Conservation (phyloP, 2,888 invertebrate species). For the Ophion slaviceki region DNA sequence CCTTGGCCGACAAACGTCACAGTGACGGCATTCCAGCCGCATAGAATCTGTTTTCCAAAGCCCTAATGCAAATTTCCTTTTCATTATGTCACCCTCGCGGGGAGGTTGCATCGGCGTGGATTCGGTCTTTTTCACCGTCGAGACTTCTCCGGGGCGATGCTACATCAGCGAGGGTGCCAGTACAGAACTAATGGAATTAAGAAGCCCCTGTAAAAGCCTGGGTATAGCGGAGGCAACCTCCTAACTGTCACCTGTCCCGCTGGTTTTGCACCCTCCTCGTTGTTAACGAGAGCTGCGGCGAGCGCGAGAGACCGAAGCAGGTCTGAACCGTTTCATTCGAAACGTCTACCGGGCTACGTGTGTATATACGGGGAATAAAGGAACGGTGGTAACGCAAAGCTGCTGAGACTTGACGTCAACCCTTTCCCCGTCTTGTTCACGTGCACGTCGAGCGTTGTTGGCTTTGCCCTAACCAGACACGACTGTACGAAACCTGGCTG, state of each 20-base stretch:
- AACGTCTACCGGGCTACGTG: slow-evolving; percentile 65
- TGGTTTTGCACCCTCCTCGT: slow-evolving; percentile 51
- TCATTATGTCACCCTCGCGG: not conserved
- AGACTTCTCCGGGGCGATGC: slow-evolving; percentile 21
- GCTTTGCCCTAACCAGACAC: slow-evolving; percentile 78
- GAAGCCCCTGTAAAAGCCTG: slow-evolving; percentile 77
- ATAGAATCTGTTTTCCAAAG: not conserved
- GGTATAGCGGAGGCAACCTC: slow-evolving; percentile 78
- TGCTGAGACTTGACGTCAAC: slow-evolving; percentile 64
- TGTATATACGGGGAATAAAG: slow-evolving; percentile 21
- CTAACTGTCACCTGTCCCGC: slow-evolving; percentile 78
- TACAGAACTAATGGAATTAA: slow-evolving; percentile 82
- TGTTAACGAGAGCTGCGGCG: slow-evolving; percentile 13
- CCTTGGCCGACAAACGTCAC: not conserved
- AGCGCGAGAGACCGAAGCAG: slow-evolving; percentile 27
- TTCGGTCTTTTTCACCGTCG: slow-evolving; percentile 47
- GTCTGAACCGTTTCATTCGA: slow-evolving; percentile 70
- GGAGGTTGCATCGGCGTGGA: slow-evolving; percentile 35
- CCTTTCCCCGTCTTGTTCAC: slow-evolving; percentile 35
- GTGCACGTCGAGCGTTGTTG: slow-evolving; percentile 72
- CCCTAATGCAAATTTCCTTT: slow-evolving; percentile 25
- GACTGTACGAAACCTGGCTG: slow-evolving; percentile 62
- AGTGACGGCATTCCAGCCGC: not conserved
- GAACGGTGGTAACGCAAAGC: slow-evolving; percentile 61
- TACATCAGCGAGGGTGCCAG: slow-evolving; percentile 68